These are phyloP conservation scores for Elanus axillaris DNA, from an alignment of 2,113 vertebrate genomes.

Conservation along the genomic window DNA sequence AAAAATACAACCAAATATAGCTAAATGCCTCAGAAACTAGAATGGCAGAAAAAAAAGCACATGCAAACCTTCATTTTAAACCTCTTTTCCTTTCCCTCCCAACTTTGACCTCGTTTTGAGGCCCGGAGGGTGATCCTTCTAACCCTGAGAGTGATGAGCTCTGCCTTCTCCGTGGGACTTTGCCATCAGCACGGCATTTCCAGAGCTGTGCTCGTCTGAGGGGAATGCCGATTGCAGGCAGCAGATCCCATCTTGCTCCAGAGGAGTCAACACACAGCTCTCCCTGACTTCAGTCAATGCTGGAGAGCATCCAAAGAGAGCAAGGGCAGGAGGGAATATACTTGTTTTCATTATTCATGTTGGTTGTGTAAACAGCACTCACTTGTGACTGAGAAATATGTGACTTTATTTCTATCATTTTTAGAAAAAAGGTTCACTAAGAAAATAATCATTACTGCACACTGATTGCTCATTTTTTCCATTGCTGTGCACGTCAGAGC, in stretches of 20 bases:
- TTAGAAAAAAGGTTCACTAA: background rate
- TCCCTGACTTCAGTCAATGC: slow-evolving; percentile 25
- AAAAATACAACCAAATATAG: slow-evolving; percentile 39
- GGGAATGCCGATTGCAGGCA: background rate
- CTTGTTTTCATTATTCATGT: slow-evolving; percentile 44
- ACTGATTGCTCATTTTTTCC: slow-evolving; percentile 28
- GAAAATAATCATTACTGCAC: slow-evolving; percentile 47
- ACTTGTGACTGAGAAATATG: slow-evolving; percentile 28
- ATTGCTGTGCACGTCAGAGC: background rate
- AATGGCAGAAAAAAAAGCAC: background rate
- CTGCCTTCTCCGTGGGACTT: background rate
- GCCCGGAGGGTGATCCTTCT: background rate
- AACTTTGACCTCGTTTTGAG: background rate
- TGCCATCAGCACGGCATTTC: background rate
- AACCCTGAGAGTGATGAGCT: background rate
- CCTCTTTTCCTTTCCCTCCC: background rate
- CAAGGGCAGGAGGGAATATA: slow-evolving; percentile 38
- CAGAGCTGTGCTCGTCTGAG: background rate
- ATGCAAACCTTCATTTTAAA: background rate
- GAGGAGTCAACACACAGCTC: slow-evolving; percentile 18
- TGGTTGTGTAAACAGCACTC: slow-evolving; percentile 18
- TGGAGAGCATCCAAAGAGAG: slow-evolving; percentile 44
- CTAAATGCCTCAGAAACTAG: background rate
- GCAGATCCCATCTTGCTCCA: background rate
- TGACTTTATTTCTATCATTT: slow-evolving; percentile 21